Base-by-base conservation (phyloP, 2,113 vertebrate genomes). In the Tupaia chinensis region DNA sequence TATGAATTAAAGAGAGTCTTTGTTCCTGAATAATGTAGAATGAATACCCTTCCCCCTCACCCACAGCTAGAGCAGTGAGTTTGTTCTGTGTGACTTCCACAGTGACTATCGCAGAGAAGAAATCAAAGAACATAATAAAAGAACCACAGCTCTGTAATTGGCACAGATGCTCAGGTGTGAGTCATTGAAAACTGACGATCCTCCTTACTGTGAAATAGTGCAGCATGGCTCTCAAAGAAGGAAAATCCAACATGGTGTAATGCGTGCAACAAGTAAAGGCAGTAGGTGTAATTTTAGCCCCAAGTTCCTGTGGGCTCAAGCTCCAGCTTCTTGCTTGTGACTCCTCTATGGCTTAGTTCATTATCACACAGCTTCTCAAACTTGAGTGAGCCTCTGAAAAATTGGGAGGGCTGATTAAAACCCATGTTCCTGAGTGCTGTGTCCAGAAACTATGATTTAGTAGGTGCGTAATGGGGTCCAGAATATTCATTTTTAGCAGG, bases 81-180 rank as follows among this genome's bases (percentile, higher is more conserved):
- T 96, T 90, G 58, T 17, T 82, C 1, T 72, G 32, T 16, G 44
- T 65, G 54, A 17, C 5, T 95, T 87, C 79, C 7, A 17, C 25
- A 25, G 61, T 66, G 68, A 72, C 34, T 16, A 82, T 15, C 72
- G 53, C 10, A 15, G 85, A 93, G 85, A 84, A 92, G 20, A 65
- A 94, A 63, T 60, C 73, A 72, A 78, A 53, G 85, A 66, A 85
- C 60, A 20, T 63, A 77, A 95, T 93, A 83, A 92, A 87, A 94
- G n/a, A 86, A 61, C 9, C 9, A 83, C 61, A 58, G n/a, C 17
- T 34, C 22, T 94, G 3, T 77, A 63, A 69, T 72, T 85, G 58
- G 73, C 60, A 74, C 60, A 78, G 74, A 20, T 89, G 73, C 86
- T 78, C 63, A 69, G 34, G 22, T 74, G 14, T 96, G 93, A 97